Conservation (phyloP, 2,797 vertebrate species). For the Delichon dasypus region DNA sequence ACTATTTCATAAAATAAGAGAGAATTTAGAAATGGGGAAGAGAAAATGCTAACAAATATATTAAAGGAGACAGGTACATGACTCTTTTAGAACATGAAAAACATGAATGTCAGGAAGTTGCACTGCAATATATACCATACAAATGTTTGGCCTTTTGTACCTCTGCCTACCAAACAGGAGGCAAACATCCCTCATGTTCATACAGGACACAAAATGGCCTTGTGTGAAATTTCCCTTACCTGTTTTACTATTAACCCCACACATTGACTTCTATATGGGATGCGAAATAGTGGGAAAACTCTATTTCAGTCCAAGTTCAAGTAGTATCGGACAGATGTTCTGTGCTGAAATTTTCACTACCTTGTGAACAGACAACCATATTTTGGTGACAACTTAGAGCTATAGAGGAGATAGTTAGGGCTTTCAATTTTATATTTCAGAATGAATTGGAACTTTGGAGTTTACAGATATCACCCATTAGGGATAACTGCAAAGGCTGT, state of each 20-base stretch:
- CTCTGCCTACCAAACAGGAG: neutral
- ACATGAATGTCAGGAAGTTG: neutral
- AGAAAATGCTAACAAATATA: neutral
- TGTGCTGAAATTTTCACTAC: neutral
- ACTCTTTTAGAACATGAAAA: neutral
- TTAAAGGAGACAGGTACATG: neutral
- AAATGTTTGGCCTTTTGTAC: neutral
- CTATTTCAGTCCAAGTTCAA: neutral
- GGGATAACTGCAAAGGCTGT: neutral
- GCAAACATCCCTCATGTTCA: neutral
- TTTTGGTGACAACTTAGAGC: neutral
- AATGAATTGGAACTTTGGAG: neutral
- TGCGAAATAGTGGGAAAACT: neutral
- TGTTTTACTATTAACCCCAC: neutral
- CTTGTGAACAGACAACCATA: neutral
- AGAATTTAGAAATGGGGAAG: neutral
- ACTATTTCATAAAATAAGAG: neutral
- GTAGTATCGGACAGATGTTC: neutral
- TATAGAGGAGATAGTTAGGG: neutral
- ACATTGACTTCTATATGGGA: neutral
- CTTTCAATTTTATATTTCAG: constrained; percentile 10
- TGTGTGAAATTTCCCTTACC: neutral
- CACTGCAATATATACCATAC: neutral
- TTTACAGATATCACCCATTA: neutral
- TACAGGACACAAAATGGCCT: neutral